phyloP scores from a whole-genome alignment of 2,888 invertebrate genomes.

The Dioctria rufipes region DNA sequence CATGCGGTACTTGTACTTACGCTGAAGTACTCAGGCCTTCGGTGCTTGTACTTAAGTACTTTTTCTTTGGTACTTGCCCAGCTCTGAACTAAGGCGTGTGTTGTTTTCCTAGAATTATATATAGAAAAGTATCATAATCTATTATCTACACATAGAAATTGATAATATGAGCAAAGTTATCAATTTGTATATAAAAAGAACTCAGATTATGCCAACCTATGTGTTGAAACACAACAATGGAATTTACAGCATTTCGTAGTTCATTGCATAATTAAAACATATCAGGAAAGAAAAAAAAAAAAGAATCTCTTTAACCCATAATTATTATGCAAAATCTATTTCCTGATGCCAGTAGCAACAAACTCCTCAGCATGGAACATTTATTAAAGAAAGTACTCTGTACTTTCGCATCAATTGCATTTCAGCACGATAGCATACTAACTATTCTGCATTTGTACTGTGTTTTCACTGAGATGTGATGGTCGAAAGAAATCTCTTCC shows the following conservation, averaged over 20 bases:
- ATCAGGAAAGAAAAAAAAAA: slow-evolving; percentile 3
- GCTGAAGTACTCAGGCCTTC: too few relatives aligned
- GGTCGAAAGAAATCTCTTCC: slow-evolving; percentile 17
- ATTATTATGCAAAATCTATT: slow-evolving; percentile 42
- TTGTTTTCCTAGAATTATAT: too few relatives aligned
- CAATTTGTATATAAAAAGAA: too few relatives aligned
- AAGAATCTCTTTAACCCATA: slow-evolving; percentile 23
- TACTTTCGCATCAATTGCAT: slow-evolving; percentile 42
- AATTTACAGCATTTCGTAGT: neutral
- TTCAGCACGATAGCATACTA: slow-evolving; percentile 7
- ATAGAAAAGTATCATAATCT: too few relatives aligned
- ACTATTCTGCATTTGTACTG: neutral
- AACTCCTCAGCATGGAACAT: neutral
- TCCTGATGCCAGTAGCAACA: slow-evolving; percentile 18
- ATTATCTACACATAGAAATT: too few relatives aligned
- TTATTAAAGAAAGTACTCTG: slow-evolving; percentile 44
- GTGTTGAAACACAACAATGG: neutral
- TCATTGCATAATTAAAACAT: slow-evolving; percentile 36
- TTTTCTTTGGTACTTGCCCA: too few relatives aligned
- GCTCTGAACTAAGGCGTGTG: too few relatives aligned
- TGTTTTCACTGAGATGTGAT: neutral
- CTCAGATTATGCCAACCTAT: neutral
- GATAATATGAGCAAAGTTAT: too few relatives aligned
- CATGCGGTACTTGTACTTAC: too few relatives aligned
- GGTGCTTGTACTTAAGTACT: too few relatives aligned